phyloP scores from a whole-genome alignment of 1,140 invertebrate genomes.

The Drosophila carrolli region DNA sequence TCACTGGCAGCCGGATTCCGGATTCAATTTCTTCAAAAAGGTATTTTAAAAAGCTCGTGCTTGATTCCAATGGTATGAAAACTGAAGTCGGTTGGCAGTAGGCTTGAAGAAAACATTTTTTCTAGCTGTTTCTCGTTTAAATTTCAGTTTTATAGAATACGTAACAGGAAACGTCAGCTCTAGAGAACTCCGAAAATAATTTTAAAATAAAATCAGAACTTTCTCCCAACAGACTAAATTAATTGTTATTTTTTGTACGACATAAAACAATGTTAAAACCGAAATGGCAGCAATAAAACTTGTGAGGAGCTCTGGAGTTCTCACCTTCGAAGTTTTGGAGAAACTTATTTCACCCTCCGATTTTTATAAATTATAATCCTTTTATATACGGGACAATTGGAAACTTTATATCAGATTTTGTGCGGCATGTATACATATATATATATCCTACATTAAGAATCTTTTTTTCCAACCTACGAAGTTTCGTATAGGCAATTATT shows the following conservation, averaged over 20 bases:
- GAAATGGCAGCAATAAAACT: not conserved
- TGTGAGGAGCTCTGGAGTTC: not conserved
- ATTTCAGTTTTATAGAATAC: not conserved
- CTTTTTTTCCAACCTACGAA: too few relatives aligned
- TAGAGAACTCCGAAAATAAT: not conserved
- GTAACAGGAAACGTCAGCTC: not conserved
- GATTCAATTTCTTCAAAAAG: conserved; percentile 2
- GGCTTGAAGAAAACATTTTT: not conserved
- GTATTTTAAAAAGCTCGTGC: not conserved
- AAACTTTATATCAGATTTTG: too few relatives aligned
- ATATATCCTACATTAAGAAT: too few relatives aligned
- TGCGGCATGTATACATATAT: too few relatives aligned
- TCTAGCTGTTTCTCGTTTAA: not conserved
- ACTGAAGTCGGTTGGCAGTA: not conserved
- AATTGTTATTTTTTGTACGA: not conserved
- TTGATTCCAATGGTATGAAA: too few relatives aligned
- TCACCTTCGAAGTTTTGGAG: not conserved
- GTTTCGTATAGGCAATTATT: too few relatives aligned
- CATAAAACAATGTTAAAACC: not conserved
- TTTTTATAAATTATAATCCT: too few relatives aligned
- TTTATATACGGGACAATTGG: too few relatives aligned
- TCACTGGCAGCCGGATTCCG: conserved; percentile 51
- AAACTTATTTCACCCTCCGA: not conserved
- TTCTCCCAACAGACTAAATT: not conserved
- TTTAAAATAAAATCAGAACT: not conserved